These are phyloP conservation scores for Leptoclinus maculatus DNA, from an alignment of 2,797 vertebrate genomes.

Conservation along the genomic window DNA sequence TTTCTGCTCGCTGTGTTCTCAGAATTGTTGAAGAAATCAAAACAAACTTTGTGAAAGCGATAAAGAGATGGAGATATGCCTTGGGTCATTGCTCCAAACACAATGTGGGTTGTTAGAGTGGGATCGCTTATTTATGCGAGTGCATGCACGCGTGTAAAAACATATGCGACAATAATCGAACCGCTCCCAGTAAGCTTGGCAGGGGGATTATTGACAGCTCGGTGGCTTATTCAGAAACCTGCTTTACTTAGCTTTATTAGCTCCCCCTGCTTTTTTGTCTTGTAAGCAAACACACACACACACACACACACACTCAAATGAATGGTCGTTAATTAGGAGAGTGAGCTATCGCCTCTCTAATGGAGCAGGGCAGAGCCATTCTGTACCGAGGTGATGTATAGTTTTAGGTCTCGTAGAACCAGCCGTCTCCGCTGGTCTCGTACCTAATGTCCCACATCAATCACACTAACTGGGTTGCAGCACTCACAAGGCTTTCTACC, in stretches of 20 bases:
- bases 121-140: too few relatives aligned
- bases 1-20: neutral
- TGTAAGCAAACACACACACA: neutral
- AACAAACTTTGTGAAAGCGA: neutral
- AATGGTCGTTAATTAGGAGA: conserved; percentile 66
- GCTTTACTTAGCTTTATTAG: conserved; percentile 43
- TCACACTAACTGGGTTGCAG: conserved; percentile 62
- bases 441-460: conserved; percentile 63
- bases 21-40: neutral
- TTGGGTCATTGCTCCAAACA: neutral
- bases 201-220: conserved; percentile 11
- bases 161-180: neutral
- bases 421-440: conserved; percentile 19
- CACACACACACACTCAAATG: conserved; percentile 24
- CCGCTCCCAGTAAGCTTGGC: neutral
- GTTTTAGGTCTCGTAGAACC: conserved; percentile 29
- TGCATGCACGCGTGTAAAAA: neutral
- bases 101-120: neutral
- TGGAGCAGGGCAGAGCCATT: conserved; percentile 35
- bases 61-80: neutral
- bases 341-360: conserved; percentile 57
- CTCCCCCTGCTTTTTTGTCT: conserved; percentile 1
- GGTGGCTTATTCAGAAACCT: conserved; percentile 20
- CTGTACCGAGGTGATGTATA: conserved; percentile 55
- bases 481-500: neutral